These are phyloP conservation scores for Crotalus helleri DNA, from an alignment of 2,113 vertebrate genomes.

Conservation along the genomic window DNA sequence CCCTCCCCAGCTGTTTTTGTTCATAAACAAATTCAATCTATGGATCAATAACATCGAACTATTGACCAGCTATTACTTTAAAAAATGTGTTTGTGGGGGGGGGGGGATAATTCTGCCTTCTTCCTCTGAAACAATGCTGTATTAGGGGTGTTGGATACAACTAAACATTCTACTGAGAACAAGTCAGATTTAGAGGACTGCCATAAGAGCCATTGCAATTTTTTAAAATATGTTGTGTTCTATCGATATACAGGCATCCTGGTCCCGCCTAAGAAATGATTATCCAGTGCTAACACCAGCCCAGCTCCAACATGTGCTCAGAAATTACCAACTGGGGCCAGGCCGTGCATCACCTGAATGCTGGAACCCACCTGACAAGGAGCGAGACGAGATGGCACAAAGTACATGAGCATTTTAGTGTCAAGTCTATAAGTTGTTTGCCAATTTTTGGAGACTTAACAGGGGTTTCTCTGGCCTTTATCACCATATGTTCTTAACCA, in stretches of 20 bases:
- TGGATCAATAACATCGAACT: too few relatives aligned
- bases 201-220: background rate
- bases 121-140: background rate
- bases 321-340: conserved; percentile 86
- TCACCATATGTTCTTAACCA: background rate
- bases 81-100: background rate
- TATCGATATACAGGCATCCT: conserved; percentile 74
- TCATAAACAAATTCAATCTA: background rate
- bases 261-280: conserved; percentile 80
- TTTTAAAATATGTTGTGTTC: background rate
- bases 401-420: conserved; percentile 61
- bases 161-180: background rate
- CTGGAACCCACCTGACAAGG: conserved; percentile 78
- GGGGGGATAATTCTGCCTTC: background rate
- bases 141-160: background rate
- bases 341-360: conserved; percentile 76
- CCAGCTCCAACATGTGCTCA: conserved; percentile 88
- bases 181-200: too few relatives aligned
- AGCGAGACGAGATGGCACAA: conserved; percentile 70
- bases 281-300: conserved; percentile 78
- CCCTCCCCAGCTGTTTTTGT: background rate
- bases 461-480: background rate
- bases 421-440: background rate
- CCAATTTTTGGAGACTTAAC: background rate
- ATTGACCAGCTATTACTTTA: background rate